Evolutionary conservation across 2,888 invertebrate species (phyloP), one percentile per base, ranked within the genome.

Genomic region (Conchocele bisecta): DNA sequence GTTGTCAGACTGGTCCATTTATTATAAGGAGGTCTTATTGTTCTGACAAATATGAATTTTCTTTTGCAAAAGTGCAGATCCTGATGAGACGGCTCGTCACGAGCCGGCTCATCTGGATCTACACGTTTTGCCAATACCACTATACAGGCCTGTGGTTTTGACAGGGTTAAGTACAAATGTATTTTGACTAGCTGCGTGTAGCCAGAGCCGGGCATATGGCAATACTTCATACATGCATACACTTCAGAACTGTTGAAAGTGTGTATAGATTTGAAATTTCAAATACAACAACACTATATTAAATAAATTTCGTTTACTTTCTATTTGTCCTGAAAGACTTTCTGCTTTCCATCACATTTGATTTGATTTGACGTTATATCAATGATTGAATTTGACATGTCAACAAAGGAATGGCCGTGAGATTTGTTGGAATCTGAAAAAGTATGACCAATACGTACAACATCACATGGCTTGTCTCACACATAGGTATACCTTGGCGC

Each of bases 401-500:
- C 37, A 35, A n/a, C 11, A 35, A 35, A 35, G n/a, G n/a, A 35
- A 15, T 37, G 37, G 15, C 37, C 15, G 37, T n/a, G n/a, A n/a
- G n/a, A n/a, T n/a, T n/a, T n/a, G n/a, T n/a, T n/a, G n/a, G n/a
- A 35, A 35, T 35, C 13, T 35, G 11, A 35, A 35, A 35, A 35
- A 35, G 37, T 11, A 11, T 35, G 11, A 11, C 11, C 37, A 35
- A 11, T 11, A 13, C 11, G 11, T 35, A 11, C 37, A 11, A 11
- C 13, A 35, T 35, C 13, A 35, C 37, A 13, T 35, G 13, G 37
- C 11, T 13, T 35, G 11, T 11, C 13, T 35, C 11, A 35, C 37
- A 35, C 37, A 13, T 11, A 72, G 66, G 51, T 61, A 37, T 50
- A 37, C 35, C 35, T 74, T 6, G 74, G 69, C 4, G 3, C 39